phyloP scores from a whole-genome alignment of 2,797 vertebrate species.

The Rhinatrema bivittatum region DNA sequence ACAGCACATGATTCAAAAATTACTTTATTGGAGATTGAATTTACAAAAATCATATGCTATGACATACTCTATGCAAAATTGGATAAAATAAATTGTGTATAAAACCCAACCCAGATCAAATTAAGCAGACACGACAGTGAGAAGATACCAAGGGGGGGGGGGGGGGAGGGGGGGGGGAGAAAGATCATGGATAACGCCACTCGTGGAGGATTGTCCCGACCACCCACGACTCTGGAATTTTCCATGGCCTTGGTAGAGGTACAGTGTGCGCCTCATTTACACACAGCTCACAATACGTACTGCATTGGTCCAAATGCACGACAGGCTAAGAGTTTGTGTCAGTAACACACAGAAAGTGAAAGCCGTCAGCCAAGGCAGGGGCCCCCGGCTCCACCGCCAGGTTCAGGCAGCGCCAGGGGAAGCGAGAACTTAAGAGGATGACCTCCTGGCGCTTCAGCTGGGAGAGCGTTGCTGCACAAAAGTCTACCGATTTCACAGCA shows the following conservation, averaged over 20 bases:
- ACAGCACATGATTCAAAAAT: constrained; percentile 48
- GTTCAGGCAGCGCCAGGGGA: too few relatives aligned
- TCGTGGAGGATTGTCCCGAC: constrained; percentile 30
- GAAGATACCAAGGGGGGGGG: too few relatives aligned
- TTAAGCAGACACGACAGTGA: constrained; percentile 30
- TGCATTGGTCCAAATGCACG: constrained; percentile 8
- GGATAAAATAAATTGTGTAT: constrained; percentile 55
- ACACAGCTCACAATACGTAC: neutral
- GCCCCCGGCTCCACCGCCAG: too few relatives aligned
- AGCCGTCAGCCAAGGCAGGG: constrained; percentile 23
- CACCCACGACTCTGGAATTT: constrained; percentile 1
- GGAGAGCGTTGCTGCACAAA: too few relatives aligned
- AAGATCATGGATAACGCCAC: neutral
- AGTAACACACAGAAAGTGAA: constrained; percentile 17
- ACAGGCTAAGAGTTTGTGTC: neutral
- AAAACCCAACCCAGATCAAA: constrained; percentile 42
- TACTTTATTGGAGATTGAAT: constrained; percentile 64
- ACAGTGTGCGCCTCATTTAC: neutral
- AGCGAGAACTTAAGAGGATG: too few relatives aligned
- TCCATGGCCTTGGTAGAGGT: neutral
- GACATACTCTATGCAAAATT: constrained; percentile 66
- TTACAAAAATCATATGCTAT: constrained; percentile 67
- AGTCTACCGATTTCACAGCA: too few relatives aligned
- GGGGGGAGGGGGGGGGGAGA: too few relatives aligned
- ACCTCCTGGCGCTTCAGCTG: too few relatives aligned